A percentile compares a stretch with the other conserved stretches of the same genome.
phyloP scores from a whole-genome alignment of 2,888 invertebrate species.

The Drosophila meridionalis region DNA sequence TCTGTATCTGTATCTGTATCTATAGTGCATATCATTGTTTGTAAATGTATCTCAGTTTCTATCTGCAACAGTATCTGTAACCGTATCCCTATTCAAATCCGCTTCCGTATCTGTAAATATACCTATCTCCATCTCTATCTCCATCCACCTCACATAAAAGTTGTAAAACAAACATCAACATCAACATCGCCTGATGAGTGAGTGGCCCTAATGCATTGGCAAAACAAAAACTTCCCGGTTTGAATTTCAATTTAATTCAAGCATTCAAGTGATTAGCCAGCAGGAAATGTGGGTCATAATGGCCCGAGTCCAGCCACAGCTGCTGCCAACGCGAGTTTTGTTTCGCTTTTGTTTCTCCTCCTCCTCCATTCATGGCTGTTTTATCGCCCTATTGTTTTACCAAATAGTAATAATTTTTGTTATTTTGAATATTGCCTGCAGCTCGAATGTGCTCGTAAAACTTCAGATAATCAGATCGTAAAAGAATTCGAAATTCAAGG shows the following conservation, averaged over 20 bases:
- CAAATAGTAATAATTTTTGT: slow-evolving; percentile 25
- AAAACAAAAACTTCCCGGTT: slow-evolving; percentile 53
- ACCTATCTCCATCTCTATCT: neutral
- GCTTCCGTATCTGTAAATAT: neutral
- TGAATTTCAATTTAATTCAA: slow-evolving; percentile 67
- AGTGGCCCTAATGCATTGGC: slow-evolving; percentile 58
- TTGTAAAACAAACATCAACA: slow-evolving; percentile 35
- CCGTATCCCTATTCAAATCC: neutral
- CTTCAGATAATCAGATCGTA: slow-evolving; percentile 36
- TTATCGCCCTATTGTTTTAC: slow-evolving; percentile 42
- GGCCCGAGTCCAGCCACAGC: neutral
- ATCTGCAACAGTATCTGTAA: neutral
- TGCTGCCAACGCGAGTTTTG: neutral
- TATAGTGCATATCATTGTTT: neutral
- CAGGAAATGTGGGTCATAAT: slow-evolving; percentile 58
- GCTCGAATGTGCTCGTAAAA: slow-evolving; percentile 37
- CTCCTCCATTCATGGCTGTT: slow-evolving; percentile 21
- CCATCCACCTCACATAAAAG: slow-evolving; percentile 45
- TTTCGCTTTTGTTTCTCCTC: neutral
- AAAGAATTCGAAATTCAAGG: slow-evolving; percentile 43
- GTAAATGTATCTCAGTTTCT: neutral
- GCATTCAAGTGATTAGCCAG: slow-evolving; percentile 42
- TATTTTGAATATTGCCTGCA: slow-evolving; percentile 11
- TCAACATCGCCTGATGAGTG: slow-evolving; percentile 43
- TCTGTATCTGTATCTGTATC: neutral